These are phyloP conservation scores for Microcebus griseorufus DNA, from an alignment of 2,113 vertebrate species.

Conservation along the genomic window DNA sequence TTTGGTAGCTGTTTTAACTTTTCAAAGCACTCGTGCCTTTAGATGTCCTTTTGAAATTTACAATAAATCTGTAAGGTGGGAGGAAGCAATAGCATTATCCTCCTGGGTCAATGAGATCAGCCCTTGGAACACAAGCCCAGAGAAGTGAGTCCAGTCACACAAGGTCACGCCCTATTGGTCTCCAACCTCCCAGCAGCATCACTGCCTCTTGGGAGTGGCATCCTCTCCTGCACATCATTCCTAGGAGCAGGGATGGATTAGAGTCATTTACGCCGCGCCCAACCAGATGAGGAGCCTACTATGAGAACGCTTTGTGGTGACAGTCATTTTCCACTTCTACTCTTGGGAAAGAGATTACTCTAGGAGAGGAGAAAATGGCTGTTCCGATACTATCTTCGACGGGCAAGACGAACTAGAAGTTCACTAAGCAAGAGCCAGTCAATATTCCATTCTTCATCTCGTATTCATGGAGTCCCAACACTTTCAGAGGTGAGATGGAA, in stretches of 20 bases:
- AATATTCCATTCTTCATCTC: neutral
- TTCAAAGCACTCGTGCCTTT: neutral
- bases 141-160: fast-evolving
- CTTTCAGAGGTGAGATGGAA: neutral
- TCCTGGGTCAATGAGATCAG: neutral
- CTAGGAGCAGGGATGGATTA: fast-evolving
- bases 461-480: neutral
- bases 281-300: neutral
- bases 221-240: too few species aligned
- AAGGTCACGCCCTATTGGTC: neutral
- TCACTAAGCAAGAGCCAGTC: neutral
- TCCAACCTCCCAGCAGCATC: neutral
- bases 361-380: neutral
- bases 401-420: neutral
- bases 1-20: neutral
- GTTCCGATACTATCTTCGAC: neutral
- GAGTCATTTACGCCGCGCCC: neutral
- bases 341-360: neutral
- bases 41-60: neutral
- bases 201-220: neutral
- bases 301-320: neutral
- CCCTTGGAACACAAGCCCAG: neutral
- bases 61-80: neutral
- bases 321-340: neutral
- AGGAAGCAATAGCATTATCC: neutral